A percentile compares a stretch with the other conserved stretches of the same genome.
These are phyloP conservation scores for Delphinus delphis DNA, from an alignment of 2,113 vertebrate genomes.

Conservation along the genomic window DNA sequence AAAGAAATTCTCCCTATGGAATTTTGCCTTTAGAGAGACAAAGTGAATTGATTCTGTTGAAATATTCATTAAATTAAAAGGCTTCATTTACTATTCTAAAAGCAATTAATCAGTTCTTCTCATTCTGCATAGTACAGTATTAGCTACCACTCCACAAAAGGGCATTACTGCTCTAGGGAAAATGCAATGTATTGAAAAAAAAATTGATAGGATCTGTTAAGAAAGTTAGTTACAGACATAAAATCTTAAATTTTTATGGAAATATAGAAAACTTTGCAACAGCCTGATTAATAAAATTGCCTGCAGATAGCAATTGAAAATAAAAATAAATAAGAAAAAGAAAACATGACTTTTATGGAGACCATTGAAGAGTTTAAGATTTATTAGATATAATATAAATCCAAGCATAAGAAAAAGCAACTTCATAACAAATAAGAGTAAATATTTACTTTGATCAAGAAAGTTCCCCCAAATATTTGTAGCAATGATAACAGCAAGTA, in stretches of 20 bases:
- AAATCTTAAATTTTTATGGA: not conserved
- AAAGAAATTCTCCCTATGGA: constrained; percentile 73
- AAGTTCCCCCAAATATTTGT: not conserved
- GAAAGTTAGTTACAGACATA: constrained; percentile 27
- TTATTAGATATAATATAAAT: not conserved
- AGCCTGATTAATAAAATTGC: not conserved
- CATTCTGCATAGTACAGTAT: constrained; percentile 46
- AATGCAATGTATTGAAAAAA: constrained; percentile 28
- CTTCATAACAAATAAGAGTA: not conserved
- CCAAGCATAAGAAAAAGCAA: not conserved
- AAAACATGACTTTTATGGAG: not conserved
- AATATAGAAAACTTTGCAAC: not conserved
- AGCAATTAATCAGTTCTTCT: constrained; percentile 76
- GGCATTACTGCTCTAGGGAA: constrained; percentile 57
- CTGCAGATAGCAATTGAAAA: not conserved
- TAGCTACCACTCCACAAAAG: constrained; percentile 59
- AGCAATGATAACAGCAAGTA: not conserved
- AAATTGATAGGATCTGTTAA: constrained; percentile 55
- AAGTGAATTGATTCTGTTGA: constrained; percentile 76
- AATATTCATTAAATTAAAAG: constrained; percentile 81
- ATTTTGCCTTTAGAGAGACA: constrained; percentile 73
- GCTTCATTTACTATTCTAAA: constrained; percentile 78
- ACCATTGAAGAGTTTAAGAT: not conserved
- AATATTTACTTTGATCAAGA: not conserved
- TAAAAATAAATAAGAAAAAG: not conserved